Conservation (phyloP, 2,797 vertebrate genomes). For the Apogon talboti region DNA sequence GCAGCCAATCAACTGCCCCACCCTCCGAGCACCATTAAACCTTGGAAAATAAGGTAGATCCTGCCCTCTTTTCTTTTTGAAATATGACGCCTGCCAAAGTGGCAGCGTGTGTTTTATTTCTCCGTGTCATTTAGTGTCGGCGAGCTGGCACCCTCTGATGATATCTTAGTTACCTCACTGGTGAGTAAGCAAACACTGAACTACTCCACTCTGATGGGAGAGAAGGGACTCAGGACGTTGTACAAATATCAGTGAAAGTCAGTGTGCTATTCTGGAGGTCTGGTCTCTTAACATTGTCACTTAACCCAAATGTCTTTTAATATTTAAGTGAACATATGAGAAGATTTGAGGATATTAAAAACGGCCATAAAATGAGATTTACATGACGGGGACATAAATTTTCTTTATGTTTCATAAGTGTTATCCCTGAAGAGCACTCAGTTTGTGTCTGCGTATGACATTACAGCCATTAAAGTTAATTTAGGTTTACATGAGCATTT, state of each 20-base stretch:
- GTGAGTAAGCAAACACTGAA: constrained; percentile 34
- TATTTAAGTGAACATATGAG: constrained; percentile 2
- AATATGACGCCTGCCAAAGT: constrained; percentile 45
- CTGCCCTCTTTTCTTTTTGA: constrained; percentile 39
- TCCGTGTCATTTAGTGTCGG: constrained; percentile 34
- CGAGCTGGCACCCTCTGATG: constrained; percentile 47
- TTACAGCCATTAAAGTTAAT: constrained; percentile 10
- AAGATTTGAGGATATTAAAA: background rate
- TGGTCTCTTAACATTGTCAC: background rate
- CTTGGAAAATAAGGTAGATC: constrained; percentile 39
- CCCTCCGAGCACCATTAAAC: constrained; percentile 54
- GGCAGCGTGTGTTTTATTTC: constrained; percentile 45
- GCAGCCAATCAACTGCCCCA: constrained; percentile 62
- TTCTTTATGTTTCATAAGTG: background rate
- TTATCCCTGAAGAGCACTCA: constrained; percentile 6
- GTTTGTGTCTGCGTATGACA: background rate
- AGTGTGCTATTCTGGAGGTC: constrained; percentile 11
- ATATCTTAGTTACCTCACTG: constrained; percentile 48
- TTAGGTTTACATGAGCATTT: too few relatives aligned
- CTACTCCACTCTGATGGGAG: constrained; percentile 26
- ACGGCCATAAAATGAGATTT: constrained; percentile 10
- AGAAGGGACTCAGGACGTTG: constrained; percentile 15
- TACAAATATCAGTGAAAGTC: constrained; percentile 9
- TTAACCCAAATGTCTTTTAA: constrained; percentile 7
- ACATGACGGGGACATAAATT: constrained; percentile 16